These are phyloP conservation scores for Xylota segnis DNA, from an alignment of 2,888 invertebrate species.

Conservation along the genomic window DNA sequence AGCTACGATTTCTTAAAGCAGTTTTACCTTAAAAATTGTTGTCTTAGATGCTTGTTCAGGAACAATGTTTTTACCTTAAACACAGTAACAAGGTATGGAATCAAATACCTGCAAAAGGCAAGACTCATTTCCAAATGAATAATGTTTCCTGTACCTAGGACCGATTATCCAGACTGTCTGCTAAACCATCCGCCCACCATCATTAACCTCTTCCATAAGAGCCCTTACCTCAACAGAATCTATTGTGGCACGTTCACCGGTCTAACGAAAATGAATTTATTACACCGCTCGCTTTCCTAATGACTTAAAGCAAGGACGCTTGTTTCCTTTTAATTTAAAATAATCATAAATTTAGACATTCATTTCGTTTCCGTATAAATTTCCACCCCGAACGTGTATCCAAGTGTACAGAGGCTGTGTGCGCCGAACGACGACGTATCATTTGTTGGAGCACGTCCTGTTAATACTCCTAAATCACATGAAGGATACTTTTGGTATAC, in stretches of 20 bases:
- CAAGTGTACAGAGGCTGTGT: slow-evolving; percentile 39
- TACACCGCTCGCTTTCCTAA: slow-evolving; percentile 63
- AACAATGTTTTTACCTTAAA: no score
- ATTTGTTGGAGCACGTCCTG: slow-evolving; percentile 72
- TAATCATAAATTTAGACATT: slow-evolving; percentile 84
- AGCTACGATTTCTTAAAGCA: no score
- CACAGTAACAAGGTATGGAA: no score
- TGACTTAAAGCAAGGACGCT: slow-evolving; percentile 71
- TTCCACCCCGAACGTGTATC: slow-evolving; percentile 15
- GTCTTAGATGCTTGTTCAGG: no score
- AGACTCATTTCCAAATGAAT: not conserved
- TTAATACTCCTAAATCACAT: slow-evolving; percentile 76
- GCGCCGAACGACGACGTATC: slow-evolving; percentile 55
- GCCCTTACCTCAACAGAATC: slow-evolving; percentile 66
- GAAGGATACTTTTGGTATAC: slow-evolving; percentile 70
- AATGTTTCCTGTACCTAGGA: not conserved
- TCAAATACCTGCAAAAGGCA: no score
- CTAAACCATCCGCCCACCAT: slow-evolving; percentile 5
- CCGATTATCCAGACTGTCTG: slow-evolving; percentile 4
- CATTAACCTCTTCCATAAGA: slow-evolving; percentile 4
- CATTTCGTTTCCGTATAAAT: slow-evolving; percentile 80
- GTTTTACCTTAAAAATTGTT: no score
- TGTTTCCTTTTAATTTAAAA: slow-evolving; percentile 84
- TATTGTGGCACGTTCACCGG: slow-evolving; percentile 60
- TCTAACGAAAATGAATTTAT: slow-evolving; percentile 74